These are phyloP conservation scores for Lypha dubia DNA, from an alignment of 2,888 invertebrate species.

Conservation along the genomic window DNA sequence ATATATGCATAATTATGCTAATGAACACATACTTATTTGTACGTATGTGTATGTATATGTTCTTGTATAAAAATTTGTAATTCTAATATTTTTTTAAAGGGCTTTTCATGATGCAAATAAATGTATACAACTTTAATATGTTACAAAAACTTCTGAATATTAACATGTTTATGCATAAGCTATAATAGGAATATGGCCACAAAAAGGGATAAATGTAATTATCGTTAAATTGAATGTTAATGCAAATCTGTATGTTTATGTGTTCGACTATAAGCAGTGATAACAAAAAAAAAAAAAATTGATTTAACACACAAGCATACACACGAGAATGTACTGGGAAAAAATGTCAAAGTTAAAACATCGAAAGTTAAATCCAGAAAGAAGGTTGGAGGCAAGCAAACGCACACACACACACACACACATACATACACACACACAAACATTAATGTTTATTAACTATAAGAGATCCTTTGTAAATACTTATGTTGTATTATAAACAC, in stretches of 20 bases:
- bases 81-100: neutral
- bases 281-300: too few species aligned
- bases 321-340: too few species aligned
- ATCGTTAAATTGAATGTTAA: slow-evolving; percentile 70
- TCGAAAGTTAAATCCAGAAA: neutral
- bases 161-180: slow-evolving; percentile 32
- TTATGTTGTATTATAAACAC: neutral
- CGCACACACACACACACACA: neutral
- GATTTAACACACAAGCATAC: slow-evolving; percentile 1
- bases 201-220: slow-evolving; percentile 64
- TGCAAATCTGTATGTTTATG: slow-evolving; percentile 41
- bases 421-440: neutral
- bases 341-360: neutral
- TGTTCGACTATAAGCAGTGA: slow-evolving; percentile 32
- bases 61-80: neutral
- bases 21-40: neutral
- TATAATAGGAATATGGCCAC: slow-evolving; percentile 26
- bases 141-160: slow-evolving; percentile 10
- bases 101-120: neutral
- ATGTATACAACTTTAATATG: neutral
- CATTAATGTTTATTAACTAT: neutral
- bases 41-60: neutral
- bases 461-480: neutral
- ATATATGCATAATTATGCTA: neutral
- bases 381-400: neutral